Evolutionary conservation across 2,888 invertebrate genomes (phyloP), one percentile per base, ranked within the genome.

Genomic region (Drosophila heteroneura): DNA sequence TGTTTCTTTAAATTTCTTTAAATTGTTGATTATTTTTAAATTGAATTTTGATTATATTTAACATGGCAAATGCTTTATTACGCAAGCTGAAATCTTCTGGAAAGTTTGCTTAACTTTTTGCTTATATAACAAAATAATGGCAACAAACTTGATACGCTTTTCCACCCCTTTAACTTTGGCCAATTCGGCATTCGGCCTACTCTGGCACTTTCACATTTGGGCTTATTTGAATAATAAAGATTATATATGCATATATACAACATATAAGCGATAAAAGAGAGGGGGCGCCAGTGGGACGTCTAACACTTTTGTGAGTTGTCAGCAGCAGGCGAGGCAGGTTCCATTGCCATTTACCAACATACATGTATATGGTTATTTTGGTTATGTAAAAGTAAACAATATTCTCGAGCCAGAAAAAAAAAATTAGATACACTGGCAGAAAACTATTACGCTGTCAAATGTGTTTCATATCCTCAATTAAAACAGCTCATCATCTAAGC

Each of bases 191-290:
- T 6, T 65, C 58, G 61, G 53, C 44, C 61, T 49, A 33, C 44
- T 44, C 41, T 49, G 41, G 61, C 62, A 71, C 61, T 56, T 69
- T 64, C 61, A 47, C 67, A 65, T 65, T 62, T 57, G 51, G 51
- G 70, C 79, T 76, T 79, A 89, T 86, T 89, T 86, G 87, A 89
- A 86, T 86, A 85, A 89, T 86, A 81, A 79, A 75, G 87, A 89
- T 86, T 79, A 76, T 73, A 65, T 70, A 72, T 65, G 49, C 49
- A 44, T 32, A 51, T 57, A 57, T 49, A 14, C 47, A 26, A 58
- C 39, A 44, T 53, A 37, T 32, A 30, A 26, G 22, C 9, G n/a
- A 10, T n/a, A 60, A 53, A n/a, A 49, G 56, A 12, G 30, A 32
- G 30, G 22, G 32, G 14, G 51, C 6, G 1, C 19, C 67, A 66